A percentile compares a stretch with the other conserved stretches of the same genome.
These are phyloP conservation scores for Ophiothrix spiculata DNA, from an alignment of 35 echinoderm and acorn worm species.

Conservation along the genomic window DNA sequence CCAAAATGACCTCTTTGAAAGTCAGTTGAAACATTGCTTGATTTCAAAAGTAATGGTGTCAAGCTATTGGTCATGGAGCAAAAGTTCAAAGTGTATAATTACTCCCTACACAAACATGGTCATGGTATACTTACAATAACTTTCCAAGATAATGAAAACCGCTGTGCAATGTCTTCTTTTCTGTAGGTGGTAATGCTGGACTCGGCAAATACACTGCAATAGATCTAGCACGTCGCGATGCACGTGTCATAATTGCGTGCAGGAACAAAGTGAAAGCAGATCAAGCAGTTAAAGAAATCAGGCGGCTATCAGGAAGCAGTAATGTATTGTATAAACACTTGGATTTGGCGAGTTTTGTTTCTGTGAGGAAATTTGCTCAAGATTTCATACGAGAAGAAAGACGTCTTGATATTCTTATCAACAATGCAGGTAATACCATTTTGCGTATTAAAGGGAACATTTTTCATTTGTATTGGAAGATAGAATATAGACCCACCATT, in stretches of 20 bases:
- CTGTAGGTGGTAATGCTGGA: not conserved
- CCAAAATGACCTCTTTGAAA: not conserved
- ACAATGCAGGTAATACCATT: conserved; percentile 90
- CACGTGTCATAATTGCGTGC: conserved; percentile 58
- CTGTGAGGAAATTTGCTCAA: conserved; percentile 63
- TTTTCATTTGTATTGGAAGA: not conserved
- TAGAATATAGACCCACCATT: not conserved
- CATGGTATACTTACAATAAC: too few relatives aligned
- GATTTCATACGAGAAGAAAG: conserved; percentile 55
- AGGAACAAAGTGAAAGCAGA: conserved; percentile 50
- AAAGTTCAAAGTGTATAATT: too few relatives aligned
- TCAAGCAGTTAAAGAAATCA: conserved; percentile 40
- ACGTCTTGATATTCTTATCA: conserved; percentile 73
- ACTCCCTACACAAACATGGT: too few relatives aligned
- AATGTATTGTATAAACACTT: conserved; percentile 60
- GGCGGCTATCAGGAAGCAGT: conserved; percentile 30
- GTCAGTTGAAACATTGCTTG: not conserved
- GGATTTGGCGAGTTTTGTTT: conserved; percentile 69
- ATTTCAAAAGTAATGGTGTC: not conserved
- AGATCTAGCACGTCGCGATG: not conserved
- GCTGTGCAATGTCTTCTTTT: not conserved
- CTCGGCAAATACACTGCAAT: not conserved
- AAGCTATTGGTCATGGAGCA: not conserved
- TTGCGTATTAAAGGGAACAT: too few relatives aligned
- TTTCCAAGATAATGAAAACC: too few relatives aligned